Conservation (phyloP, 1,140 invertebrate genomes). For the Cydia fagiglandana region DNA sequence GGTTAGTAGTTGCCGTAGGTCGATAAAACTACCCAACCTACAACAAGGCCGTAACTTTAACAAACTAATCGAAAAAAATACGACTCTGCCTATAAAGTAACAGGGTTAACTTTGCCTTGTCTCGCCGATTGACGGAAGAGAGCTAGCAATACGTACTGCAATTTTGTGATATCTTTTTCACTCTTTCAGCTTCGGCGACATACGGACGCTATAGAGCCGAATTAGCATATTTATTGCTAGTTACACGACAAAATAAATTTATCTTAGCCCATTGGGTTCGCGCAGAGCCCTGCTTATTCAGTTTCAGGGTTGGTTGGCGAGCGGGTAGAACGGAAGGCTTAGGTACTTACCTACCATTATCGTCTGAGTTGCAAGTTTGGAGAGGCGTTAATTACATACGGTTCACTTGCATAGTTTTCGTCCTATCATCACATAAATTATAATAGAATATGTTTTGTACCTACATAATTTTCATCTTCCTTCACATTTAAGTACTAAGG, state of each 20-base stretch:
- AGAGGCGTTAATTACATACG: background rate
- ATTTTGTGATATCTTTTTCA: constrained; percentile 79
- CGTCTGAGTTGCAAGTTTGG: background rate
- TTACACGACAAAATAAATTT: constrained; percentile 76
- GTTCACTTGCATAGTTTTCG: background rate
- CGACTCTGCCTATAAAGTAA: constrained; percentile 63
- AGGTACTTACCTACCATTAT: background rate
- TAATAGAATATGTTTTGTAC: too few species aligned
- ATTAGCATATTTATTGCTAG: constrained; percentile 79
- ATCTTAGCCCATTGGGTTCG: constrained; percentile 66
- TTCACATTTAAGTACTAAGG: too few species aligned
- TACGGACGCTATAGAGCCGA: constrained; percentile 76
- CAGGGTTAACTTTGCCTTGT: constrained; percentile 65
- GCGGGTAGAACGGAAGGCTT: constrained; percentile 3
- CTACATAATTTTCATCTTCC: too few species aligned
- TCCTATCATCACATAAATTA: background rate
- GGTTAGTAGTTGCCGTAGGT: constrained; percentile 78
- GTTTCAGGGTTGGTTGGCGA: constrained; percentile 16
- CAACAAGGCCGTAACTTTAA: constrained; percentile 66
- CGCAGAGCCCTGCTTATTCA: constrained; percentile 32
- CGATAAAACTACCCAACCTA: constrained; percentile 70
- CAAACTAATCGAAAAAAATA: constrained; percentile 62
- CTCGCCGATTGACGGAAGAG: constrained; percentile 72
- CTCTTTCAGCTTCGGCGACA: constrained; percentile 74
- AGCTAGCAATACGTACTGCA: constrained; percentile 75